phyloP scores from a whole-genome alignment of 2,888 invertebrate genomes.

The Archips xylosteana region DNA sequence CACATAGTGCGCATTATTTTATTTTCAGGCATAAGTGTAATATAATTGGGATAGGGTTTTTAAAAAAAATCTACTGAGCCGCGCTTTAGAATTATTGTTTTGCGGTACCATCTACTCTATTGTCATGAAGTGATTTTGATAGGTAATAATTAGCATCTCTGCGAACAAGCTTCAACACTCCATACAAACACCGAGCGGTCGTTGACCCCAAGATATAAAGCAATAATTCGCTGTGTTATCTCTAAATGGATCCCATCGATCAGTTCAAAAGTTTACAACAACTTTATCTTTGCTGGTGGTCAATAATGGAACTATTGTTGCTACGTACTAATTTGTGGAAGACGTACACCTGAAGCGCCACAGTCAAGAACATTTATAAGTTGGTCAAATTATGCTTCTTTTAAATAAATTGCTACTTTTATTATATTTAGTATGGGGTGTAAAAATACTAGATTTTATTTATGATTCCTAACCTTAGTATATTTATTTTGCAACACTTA shows the following conservation, averaged over 20 bases:
- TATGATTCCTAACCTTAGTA: too few relatives aligned
- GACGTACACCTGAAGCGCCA: background rate
- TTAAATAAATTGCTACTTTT: background rate
- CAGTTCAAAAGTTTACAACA: constrained; percentile 28
- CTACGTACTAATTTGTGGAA: constrained; percentile 7
- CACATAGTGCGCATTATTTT: too few relatives aligned
- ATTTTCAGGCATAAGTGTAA: too few relatives aligned
- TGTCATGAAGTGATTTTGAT: background rate
- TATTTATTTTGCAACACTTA: too few relatives aligned
- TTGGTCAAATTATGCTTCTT: constrained; percentile 13
- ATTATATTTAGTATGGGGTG: background rate
- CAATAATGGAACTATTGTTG: constrained; percentile 24
- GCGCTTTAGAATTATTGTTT: too few relatives aligned
- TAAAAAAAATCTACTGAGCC: too few relatives aligned
- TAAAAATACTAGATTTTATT: constrained; percentile 1
- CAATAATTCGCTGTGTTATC: constrained; percentile 35
- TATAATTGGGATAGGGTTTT: too few relatives aligned
- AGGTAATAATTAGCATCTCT: background rate
- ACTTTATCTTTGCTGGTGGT: constrained; percentile 28
- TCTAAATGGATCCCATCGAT: constrained; percentile 42
- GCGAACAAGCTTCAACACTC: background rate
- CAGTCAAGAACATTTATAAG: background rate
- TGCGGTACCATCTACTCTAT: too few relatives aligned
- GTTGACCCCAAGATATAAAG: constrained; percentile 23
- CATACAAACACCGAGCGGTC: constrained; percentile 16